These are phyloP conservation scores for Nesometra sesokonis DNA, from an alignment of 35 echinoderm and acorn worm genomes.

Conservation along the genomic window DNA sequence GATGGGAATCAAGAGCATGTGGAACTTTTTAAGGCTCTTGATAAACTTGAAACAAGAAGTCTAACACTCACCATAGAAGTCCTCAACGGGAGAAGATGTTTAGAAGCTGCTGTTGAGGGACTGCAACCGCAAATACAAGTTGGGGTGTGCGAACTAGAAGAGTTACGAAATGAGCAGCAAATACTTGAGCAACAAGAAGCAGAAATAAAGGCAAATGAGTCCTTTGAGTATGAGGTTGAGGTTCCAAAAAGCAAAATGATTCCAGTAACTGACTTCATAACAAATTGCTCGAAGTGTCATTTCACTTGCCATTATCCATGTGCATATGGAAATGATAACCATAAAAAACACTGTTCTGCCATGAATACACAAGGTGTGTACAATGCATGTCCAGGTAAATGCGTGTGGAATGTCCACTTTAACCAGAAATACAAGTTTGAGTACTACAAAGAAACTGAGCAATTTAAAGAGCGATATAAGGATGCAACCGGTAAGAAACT, in stretches of 20 bases:
- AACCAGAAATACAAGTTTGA: conserved; percentile 56
- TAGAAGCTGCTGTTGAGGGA: conserved; percentile 21
- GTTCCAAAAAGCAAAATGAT: not conserved
- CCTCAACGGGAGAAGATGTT: not conserved
- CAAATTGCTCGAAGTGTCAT: conserved; percentile 27
- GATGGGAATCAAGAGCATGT: conserved; percentile 37
- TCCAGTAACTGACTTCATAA: not conserved
- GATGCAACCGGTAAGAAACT: conserved; percentile 44
- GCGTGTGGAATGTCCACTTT: conserved; percentile 42
- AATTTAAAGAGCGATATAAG: conserved; percentile 33
- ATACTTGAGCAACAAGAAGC: conserved; percentile 16
- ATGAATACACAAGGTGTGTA: conserved; percentile 15
- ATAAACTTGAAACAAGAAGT: conserved; percentile 2
- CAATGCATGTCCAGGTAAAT: conserved; percentile 25
- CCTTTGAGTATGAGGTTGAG: conserved; percentile 19
- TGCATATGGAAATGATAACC: not conserved
- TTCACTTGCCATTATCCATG: conserved; percentile 37
- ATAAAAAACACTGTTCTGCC: not conserved
- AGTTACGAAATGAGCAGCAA: conserved; percentile 21
- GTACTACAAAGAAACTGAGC: conserved; percentile 5
- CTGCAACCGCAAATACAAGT: conserved; percentile 24
- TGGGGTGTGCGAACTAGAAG: conserved; percentile 34
- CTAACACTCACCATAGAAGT: conserved; percentile 7
- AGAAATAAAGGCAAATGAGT: conserved; percentile 37
- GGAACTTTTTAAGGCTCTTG: conserved; percentile 6